Evolutionary conservation across 2,797 vertebrate species (phyloP).

Genomic region (Tapirus indicus): DNA sequence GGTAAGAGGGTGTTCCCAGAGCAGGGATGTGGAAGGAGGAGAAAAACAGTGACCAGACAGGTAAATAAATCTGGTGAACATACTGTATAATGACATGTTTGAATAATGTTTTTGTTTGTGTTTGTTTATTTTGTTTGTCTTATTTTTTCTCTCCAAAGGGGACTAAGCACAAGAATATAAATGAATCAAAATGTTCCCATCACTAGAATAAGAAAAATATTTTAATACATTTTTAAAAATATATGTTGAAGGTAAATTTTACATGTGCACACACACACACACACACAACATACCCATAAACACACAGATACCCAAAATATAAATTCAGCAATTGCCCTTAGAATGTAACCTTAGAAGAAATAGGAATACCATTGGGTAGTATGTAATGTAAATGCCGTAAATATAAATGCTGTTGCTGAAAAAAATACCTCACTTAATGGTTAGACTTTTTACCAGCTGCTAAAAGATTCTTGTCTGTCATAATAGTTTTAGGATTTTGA

Average conservation of each 20-base stretch:
- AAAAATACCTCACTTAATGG: not conserved
- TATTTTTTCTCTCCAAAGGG: not conserved
- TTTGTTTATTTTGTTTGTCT: not conserved
- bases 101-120: not conserved
- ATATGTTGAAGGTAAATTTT: not conserved
- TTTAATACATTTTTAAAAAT: not conserved
- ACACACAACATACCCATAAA: not conserved
- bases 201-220: not conserved
- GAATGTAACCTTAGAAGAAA: not conserved
- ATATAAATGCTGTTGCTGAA: constrained; percentile 2
- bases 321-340: not conserved
- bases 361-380: not conserved
- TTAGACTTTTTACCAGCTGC: not conserved
- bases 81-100: not conserved
- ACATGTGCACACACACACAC: no score
- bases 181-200: not conserved
- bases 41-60: not conserved
- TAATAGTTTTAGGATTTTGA: constrained; percentile 25
- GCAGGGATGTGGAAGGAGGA: not conserved
- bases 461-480: not conserved
- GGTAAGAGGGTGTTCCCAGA: not conserved
- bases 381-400: not conserved
- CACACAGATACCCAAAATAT: not conserved
- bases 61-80: not conserved
- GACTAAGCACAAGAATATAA: not conserved